A percentile compares a stretch with the other conserved stretches of the same genome.
Conservation (phyloP, 2,888 invertebrate genomes). For the Argyresthia albistria region DNA sequence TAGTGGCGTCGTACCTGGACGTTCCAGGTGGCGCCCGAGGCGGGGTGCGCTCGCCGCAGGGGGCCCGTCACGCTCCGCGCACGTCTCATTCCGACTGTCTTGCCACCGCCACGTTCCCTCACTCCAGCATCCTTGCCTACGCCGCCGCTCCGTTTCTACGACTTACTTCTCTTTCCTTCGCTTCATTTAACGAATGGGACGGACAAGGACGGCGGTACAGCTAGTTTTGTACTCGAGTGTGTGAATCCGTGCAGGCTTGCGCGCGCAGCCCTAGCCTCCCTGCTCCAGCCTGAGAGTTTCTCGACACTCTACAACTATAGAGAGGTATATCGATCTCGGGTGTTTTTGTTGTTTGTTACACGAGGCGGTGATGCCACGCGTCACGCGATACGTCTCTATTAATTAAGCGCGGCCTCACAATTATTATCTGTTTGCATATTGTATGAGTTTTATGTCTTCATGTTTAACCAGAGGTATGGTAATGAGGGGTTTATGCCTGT, state of each 20-base stretch:
- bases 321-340: constrained; percentile 11
- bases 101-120: constrained; percentile 11
- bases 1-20: constrained; percentile 71
- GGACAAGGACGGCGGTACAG: neutral
- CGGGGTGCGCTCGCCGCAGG: constrained; percentile 80
- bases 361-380: neutral
- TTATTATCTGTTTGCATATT: neutral
- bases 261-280: constrained; percentile 44
- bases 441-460: neutral
- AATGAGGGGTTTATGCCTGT: neutral
- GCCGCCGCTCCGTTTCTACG: neutral
- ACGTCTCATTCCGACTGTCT: constrained; percentile 62
- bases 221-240: constrained; percentile 5
- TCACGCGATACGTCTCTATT: constrained; percentile 2
- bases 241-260: constrained; percentile 25
- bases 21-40: constrained; percentile 89
- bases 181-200: constrained; percentile 1
- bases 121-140: constrained; percentile 3
- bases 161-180: neutral
- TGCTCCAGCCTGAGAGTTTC: constrained; percentile 30
- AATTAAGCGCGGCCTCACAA: neutral
- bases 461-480: no score
- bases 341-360: constrained; percentile 11
- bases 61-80: constrained; percentile 72
- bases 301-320: constrained; percentile 6